Conservation (phyloP, 2,113 vertebrate genomes). For the Eira barbara region DNA sequence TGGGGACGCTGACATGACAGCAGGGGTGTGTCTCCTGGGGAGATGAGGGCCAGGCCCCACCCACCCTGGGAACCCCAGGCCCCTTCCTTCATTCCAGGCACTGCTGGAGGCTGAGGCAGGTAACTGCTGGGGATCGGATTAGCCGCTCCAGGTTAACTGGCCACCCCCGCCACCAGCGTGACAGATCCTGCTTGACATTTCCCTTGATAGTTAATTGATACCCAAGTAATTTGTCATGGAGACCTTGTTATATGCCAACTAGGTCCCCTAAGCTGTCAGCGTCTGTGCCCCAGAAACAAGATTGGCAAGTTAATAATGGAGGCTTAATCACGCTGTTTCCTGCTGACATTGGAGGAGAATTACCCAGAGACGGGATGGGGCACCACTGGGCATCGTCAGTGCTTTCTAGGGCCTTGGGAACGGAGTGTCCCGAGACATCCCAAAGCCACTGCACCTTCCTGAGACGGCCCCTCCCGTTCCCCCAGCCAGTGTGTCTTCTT, state of each 20-base stretch:
- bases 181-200: constrained; percentile 58
- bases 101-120: not conserved
- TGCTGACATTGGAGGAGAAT: not conserved
- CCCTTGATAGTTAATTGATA: constrained; percentile 69
- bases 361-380: not conserved
- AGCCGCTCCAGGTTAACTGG: constrained; percentile 32
- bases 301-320: constrained; percentile 64
- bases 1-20: fast-evolving
- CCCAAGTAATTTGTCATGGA: constrained; percentile 71
- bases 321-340: constrained; percentile 14
- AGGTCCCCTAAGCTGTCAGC: constrained; percentile 67
- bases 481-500: not conserved
- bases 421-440: not conserved
- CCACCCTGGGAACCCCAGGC: not conserved
- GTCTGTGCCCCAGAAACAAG: constrained; percentile 73
- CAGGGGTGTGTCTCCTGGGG: not conserved
- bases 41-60: not conserved
- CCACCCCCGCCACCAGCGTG: constrained; percentile 30
- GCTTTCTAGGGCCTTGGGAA: not conserved
- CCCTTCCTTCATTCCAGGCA: not conserved
- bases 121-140: not conserved
- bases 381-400: not conserved
- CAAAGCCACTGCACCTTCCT: not conserved
- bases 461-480: not conserved
- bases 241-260: constrained; percentile 69